phyloP scores from a whole-genome alignment of 1,140 invertebrate genomes.

The Drosophila albomicans region DNA sequence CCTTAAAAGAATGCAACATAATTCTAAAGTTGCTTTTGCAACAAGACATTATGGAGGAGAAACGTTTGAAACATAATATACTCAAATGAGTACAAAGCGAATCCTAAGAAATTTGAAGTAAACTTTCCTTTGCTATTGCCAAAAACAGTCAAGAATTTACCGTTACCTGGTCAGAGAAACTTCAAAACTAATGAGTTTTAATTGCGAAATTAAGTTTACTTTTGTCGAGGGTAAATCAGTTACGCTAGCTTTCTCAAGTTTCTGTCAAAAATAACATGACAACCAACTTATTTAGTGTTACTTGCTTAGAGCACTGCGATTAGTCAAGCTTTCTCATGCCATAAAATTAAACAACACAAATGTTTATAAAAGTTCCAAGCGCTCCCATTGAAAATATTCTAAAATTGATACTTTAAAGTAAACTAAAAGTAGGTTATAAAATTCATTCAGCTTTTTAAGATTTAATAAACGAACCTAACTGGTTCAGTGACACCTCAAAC shows the following conservation, averaged over 20 bases:
- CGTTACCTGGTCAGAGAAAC: slow-evolving; percentile 44
- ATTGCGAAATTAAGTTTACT: slow-evolving; percentile 39
- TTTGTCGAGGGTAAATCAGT: slow-evolving; percentile 19
- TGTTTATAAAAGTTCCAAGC: neutral
- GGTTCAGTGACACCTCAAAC: neutral
- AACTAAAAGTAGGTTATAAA: neutral
- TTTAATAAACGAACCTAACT: slow-evolving; percentile 7
- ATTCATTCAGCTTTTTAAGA: slow-evolving; percentile 16
- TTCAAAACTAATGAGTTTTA: slow-evolving; percentile 53
- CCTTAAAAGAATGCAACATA: slow-evolving; percentile 31
- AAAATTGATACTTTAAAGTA: too few species aligned
- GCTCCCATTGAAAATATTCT: too few species aligned
- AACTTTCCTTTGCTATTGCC: slow-evolving; percentile 17
- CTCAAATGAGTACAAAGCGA: slow-evolving; percentile 28
- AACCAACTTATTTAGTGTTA: neutral
- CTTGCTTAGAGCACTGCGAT: neutral
- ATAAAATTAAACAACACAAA: neutral
- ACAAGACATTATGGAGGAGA: neutral
- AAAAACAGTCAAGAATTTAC: slow-evolving; percentile 26
- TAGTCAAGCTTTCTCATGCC: neutral
- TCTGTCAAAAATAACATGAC: neutral
- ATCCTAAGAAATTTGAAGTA: slow-evolving; percentile 24
- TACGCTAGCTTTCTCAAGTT: neutral
- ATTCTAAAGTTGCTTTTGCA: neutral
- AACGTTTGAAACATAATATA: slow-evolving; percentile 16